phyloP scores from a whole-genome alignment of 2,113 vertebrate genomes.

The Lamprologus sp. region DNA sequence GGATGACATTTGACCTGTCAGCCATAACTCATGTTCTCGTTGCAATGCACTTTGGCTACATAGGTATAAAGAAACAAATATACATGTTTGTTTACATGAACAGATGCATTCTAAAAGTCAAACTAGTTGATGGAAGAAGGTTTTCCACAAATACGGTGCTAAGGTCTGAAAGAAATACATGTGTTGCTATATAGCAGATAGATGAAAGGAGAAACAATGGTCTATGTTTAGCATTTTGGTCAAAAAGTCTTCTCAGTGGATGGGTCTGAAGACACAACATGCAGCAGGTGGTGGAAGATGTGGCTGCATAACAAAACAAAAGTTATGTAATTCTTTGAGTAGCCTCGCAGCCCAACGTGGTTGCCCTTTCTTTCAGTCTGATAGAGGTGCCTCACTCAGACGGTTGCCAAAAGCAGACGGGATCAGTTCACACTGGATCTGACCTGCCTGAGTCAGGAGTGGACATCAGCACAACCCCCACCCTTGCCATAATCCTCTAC shows the following conservation, averaged over 20 bases:
- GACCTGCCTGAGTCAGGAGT: background rate
- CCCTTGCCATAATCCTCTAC: background rate
- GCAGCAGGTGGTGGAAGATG: background rate
- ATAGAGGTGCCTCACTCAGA: background rate
- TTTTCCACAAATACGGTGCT: background rate
- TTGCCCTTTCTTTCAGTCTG: background rate
- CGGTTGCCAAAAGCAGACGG: constrained; percentile 6
- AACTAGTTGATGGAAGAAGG: background rate
- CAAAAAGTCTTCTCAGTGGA: background rate
- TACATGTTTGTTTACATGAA: background rate
- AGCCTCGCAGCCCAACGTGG: background rate
- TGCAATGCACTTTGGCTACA: background rate
- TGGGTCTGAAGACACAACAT: background rate
- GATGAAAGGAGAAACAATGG: too few species aligned
- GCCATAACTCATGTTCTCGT: background rate
- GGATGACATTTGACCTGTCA: background rate
- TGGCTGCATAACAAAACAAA: background rate
- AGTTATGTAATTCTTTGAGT: background rate
- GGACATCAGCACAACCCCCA: background rate
- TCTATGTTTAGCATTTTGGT: background rate
- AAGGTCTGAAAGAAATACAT: background rate
- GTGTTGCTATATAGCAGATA: background rate
- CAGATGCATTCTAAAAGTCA: background rate
- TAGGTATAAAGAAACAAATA: background rate
- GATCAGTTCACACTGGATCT: constrained; percentile 46